A percentile compares a stretch with the other conserved stretches of the same genome.
These are phyloP conservation scores for Pygoscelis adeliae DNA, from an alignment of 2,113 vertebrate species.

Conservation along the genomic window DNA sequence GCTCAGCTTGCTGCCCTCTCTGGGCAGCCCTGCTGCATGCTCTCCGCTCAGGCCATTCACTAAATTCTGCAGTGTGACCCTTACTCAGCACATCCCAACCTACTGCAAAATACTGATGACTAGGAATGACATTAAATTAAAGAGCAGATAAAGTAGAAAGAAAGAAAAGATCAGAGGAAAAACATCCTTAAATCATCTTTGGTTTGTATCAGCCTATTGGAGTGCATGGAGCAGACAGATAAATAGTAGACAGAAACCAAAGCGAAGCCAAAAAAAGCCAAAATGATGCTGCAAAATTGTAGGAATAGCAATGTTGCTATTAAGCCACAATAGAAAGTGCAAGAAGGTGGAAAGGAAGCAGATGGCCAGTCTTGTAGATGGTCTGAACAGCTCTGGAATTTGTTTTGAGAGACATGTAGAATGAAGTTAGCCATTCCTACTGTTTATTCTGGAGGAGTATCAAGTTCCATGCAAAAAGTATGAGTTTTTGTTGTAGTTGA, in stretches of 20 bases:
- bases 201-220: neutral
- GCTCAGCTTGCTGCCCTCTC: neutral
- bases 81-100: neutral
- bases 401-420: neutral
- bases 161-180: neutral
- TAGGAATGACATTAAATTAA: neutral
- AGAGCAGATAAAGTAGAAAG: neutral
- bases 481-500: neutral
- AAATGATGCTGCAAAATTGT: neutral
- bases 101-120: neutral
- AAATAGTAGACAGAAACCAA: neutral
- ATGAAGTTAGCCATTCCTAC: neutral
- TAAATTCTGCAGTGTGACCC: neutral
- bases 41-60: neutral
- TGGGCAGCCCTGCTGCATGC: neutral
- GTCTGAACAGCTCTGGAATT: neutral
- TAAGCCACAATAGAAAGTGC: neutral
- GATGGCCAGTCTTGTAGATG: neutral
- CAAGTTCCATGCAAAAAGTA: neutral
- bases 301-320: neutral
- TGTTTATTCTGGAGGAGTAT: neutral
- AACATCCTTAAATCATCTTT: neutral
- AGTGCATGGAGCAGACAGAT: neutral
- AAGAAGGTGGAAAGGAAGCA: neutral
- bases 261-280: neutral